Evolutionary conservation across 2,888 invertebrate species (phyloP).

Genomic region (Diaprepes abbreviatus): DNA sequence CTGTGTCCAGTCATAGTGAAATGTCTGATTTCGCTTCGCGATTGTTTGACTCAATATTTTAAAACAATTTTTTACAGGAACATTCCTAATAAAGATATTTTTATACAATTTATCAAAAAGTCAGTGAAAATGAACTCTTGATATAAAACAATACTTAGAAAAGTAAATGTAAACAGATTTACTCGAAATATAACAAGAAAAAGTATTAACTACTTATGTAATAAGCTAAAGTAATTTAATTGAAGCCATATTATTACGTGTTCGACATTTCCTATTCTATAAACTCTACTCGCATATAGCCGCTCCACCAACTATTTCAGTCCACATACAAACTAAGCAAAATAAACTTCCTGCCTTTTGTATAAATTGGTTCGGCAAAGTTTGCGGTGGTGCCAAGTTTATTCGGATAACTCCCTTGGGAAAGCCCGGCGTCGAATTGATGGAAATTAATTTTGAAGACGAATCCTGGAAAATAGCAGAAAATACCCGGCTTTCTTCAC

Average conservation of each 20-base stretch:
- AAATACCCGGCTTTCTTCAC: too few relatives aligned
- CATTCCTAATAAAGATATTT: too few relatives aligned
- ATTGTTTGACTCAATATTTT: too few relatives aligned
- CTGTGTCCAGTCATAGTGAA: too few relatives aligned
- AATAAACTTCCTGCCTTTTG: constrained; percentile 35
- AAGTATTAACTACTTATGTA: too few relatives aligned
- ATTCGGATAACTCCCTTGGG: background rate
- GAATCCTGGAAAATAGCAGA: background rate
- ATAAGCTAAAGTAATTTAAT: background rate
- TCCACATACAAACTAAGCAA: constrained; percentile 6
- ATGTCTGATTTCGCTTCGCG: too few relatives aligned
- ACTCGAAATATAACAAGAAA: too few relatives aligned
- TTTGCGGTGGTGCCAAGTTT: constrained; percentile 13
- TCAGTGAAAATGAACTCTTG: too few relatives aligned
- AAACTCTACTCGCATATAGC: background rate
- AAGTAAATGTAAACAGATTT: too few relatives aligned
- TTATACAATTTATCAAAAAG: too few relatives aligned
- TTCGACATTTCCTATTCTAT: constrained; percentile 17
- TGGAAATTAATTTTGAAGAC: constrained; percentile 10
- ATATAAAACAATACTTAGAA: too few relatives aligned
- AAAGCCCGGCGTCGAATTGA: background rate
- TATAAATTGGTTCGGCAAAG: constrained; percentile 16
- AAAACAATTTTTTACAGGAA: too few relatives aligned
- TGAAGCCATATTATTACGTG: constrained; percentile 23
- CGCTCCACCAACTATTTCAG: constrained; percentile 25